phyloP scores from a whole-genome alignment of 2,888 invertebrate genomes.

The Cremastinae sp. region DNA sequence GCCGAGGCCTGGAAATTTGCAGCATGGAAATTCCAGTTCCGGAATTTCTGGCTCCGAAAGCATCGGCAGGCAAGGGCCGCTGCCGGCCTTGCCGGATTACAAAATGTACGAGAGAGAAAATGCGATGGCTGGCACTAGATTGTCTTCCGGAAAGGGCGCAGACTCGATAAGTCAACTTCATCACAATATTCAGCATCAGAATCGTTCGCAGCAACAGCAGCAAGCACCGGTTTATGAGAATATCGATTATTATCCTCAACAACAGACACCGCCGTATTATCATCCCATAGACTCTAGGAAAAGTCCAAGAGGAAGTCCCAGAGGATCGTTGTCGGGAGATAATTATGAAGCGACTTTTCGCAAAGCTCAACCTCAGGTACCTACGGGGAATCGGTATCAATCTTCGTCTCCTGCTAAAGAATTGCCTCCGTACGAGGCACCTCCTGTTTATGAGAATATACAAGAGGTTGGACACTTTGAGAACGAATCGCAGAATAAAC shows the following conservation, averaged over 20 bases:
- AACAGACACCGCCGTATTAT: constrained; percentile 84
- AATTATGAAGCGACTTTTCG: constrained; percentile 82
- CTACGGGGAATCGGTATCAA: constrained; percentile 84
- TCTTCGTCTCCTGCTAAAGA: constrained; percentile 83
- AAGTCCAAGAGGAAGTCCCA: constrained; percentile 78
- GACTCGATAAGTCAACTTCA: constrained; percentile 79
- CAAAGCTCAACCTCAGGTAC: constrained; percentile 92
- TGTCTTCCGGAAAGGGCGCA: constrained; percentile 88
- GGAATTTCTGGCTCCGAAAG: constrained; percentile 57
- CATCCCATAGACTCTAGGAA: constrained; percentile 82
- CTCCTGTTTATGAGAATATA: constrained; percentile 84
- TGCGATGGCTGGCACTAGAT: constrained; percentile 89
- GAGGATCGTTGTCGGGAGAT: constrained; percentile 76
- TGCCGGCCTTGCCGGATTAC: constrained; percentile 78
- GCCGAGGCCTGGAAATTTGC: constrained; percentile 61
- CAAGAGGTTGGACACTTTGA: constrained; percentile 81
- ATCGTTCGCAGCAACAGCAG: constrained; percentile 63
- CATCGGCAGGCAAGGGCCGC: constrained; percentile 61
- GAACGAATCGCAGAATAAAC: constrained; percentile 73
- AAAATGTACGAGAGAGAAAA: constrained; percentile 87
- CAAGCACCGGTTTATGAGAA: constrained; percentile 89
- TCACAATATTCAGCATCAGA: constrained; percentile 79
- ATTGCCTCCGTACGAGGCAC: constrained; percentile 81
- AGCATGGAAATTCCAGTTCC: constrained; percentile 65
- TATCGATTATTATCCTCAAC: constrained; percentile 88